Base-by-base conservation (phyloP, 1,140 invertebrate genomes). In the Schlechtendalia chinensis region DNA sequence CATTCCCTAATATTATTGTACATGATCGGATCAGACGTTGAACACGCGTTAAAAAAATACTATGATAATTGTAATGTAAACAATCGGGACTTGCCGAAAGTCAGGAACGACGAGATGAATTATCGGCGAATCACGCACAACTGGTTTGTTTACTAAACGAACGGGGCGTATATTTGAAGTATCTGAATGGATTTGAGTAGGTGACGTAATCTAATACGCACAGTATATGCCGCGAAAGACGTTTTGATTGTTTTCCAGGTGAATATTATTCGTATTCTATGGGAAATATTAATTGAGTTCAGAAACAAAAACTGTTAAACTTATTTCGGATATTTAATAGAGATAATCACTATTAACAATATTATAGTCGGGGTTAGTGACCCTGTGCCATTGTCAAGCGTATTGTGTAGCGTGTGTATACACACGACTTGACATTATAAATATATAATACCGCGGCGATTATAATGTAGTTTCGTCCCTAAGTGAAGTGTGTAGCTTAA, bases 381-480 rank as follows among this genome's bases (percentile, higher is more conserved):
- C 69, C 69, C 29, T 11, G 29, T 8, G 8, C 19, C 27, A 16
- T 54, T 29, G 47, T 71, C 53, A 32, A 67, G 39, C n/a, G n/a
- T 67, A 67, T 24, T 45, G 16, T 14, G 65, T n/a, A 19, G 8
- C 32, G 32, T 8, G 32, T 8, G n/a, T 24, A 58, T 24, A 11
- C 24, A 12, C 11, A n/a, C 24, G 0, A 72, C 17, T 72, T 72
- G 27, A 12, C 50, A 53, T 29, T 53, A 72, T 72, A 19, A 29
- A 29, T 19, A 54, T 50, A 50, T 58, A 58, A 50, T 69, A 45
- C 19, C 47, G 14, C 17, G 47, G 24, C 22, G 24, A 50, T 71
- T 71, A 71, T 47, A 54, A 72, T 17, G 69, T 29, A 54, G n/a
- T 72, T 69, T 22, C 8, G n/a, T 39, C 67, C 10, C 8, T 14